phyloP scores from a whole-genome alignment of 2,797 vertebrate genomes.

The Thripadectes ignobilis region DNA sequence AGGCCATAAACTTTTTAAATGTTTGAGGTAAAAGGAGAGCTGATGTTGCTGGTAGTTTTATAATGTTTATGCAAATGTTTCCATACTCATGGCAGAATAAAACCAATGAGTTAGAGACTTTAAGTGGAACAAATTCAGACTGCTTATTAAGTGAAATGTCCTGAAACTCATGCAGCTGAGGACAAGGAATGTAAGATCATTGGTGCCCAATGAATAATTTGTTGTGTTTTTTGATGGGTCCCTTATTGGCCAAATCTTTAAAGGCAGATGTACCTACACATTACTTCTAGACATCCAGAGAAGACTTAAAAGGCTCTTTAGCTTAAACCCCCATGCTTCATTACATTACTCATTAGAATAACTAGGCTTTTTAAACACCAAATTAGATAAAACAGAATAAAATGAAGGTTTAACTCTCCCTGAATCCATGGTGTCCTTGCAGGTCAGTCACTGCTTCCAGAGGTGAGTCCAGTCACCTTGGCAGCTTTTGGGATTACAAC shows the following conservation, averaged over 20 bases:
- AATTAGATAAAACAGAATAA: not conserved
- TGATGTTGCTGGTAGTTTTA: not conserved
- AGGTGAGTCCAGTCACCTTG: accelerated
- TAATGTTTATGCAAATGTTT: not conserved
- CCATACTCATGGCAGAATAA: not conserved
- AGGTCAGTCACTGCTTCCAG: not conserved
- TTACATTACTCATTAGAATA: not conserved
- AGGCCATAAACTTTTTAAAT: not conserved
- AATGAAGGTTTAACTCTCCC: not conserved
- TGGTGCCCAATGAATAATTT: not conserved
- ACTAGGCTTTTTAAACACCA: not conserved
- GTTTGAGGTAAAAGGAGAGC: not conserved
- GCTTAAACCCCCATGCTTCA: not conserved
- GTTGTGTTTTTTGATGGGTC: not conserved
- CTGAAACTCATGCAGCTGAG: not conserved
- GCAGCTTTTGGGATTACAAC: not conserved
- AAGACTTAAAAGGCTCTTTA: not conserved
- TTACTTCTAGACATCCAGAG: not conserved
- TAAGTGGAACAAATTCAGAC: not conserved
- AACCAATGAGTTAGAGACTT: not conserved
- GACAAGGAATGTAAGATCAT: not conserved
- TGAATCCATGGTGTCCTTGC: accelerated
- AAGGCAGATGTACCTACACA: not conserved
- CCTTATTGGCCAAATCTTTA: not conserved
- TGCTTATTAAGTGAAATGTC: not conserved